Evolutionary conservation across 92 coral and sea anemone species (phyloP).

Genomic region (Muricea muricata): DNA sequence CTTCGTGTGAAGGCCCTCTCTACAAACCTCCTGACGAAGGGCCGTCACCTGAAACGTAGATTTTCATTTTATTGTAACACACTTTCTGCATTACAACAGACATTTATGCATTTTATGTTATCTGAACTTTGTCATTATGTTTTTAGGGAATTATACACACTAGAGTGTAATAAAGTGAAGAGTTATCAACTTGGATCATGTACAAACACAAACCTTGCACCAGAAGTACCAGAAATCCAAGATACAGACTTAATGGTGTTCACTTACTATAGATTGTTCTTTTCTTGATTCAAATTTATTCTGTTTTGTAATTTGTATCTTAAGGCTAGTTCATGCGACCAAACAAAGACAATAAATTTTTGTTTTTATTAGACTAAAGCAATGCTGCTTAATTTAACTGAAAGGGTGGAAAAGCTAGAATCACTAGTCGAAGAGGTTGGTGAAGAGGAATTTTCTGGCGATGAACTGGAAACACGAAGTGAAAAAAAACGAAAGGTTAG

Average conservation of each 20-base stretch:
- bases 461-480: not conserved
- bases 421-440: slow-evolving; percentile 1
- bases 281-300: not conserved
- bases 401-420: not conserved
- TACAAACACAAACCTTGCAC: not conserved
- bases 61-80: too few relatives aligned
- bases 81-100: too few relatives aligned
- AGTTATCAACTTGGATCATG: slow-evolving; percentile 11
- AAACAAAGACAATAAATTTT: not conserved
- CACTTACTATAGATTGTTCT: not conserved
- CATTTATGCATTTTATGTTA: too few relatives aligned
- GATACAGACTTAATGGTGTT: slow-evolving; percentile 2
- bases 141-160: slow-evolving; percentile 6
- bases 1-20: too few relatives aligned
- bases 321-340: not conserved
- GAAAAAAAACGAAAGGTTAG: slow-evolving; percentile 3
- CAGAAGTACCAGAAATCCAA: not conserved
- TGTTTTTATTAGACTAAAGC: not conserved
- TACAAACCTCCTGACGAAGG: too few relatives aligned
- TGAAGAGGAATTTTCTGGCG: not conserved
- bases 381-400: slow-evolving; percentile 4
- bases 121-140: not conserved
- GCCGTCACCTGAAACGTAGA: too few relatives aligned
- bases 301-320: not conserved
- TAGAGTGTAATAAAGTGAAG: not conserved